A percentile compares a stretch with the other conserved stretches of the same genome.
Conservation (phyloP, 2,113 vertebrate species). For the Neoarius graeffei region DNA sequence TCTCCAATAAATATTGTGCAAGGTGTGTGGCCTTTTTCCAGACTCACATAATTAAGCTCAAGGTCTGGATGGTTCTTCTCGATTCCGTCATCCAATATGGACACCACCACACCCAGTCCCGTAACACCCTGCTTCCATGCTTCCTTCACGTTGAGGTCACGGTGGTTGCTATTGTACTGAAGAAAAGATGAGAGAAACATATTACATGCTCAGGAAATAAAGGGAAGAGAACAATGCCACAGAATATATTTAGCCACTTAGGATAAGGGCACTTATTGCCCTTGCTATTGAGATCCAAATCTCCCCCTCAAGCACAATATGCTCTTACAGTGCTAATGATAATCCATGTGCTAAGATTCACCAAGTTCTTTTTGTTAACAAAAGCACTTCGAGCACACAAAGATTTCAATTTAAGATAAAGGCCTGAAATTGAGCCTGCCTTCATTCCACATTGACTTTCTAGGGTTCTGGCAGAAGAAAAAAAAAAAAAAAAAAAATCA, state of each 20-base stretch:
- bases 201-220: not conserved
- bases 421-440: not conserved
- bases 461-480: not conserved
- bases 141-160: slow-evolving; percentile 89
- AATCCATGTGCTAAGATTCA: slow-evolving; percentile 7
- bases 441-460: not conserved
- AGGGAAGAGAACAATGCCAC: not conserved
- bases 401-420: slow-evolving; percentile 44
- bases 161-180: slow-evolving; percentile 84
- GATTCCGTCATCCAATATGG: slow-evolving; percentile 96
- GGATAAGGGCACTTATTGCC: slow-evolving; percentile 5
- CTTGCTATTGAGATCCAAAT: slow-evolving; percentile 31
- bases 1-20: not conserved
- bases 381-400: not conserved
- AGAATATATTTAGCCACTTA: slow-evolving; percentile 12
- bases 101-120: slow-evolving; percentile 90
- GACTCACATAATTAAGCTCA: slow-evolving; percentile 91
- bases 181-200: slow-evolving; percentile 29
- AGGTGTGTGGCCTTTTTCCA: not conserved
- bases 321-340: slow-evolving; percentile 13
- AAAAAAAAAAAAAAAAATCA: not conserved
- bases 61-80: slow-evolving; percentile 98
- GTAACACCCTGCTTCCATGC: slow-evolving; percentile 94
- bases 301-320: slow-evolving; percentile 9
- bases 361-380: slow-evolving; percentile 24